Conservation (phyloP, 2,888 invertebrate species). For the Drosophila gaucha region DNA sequence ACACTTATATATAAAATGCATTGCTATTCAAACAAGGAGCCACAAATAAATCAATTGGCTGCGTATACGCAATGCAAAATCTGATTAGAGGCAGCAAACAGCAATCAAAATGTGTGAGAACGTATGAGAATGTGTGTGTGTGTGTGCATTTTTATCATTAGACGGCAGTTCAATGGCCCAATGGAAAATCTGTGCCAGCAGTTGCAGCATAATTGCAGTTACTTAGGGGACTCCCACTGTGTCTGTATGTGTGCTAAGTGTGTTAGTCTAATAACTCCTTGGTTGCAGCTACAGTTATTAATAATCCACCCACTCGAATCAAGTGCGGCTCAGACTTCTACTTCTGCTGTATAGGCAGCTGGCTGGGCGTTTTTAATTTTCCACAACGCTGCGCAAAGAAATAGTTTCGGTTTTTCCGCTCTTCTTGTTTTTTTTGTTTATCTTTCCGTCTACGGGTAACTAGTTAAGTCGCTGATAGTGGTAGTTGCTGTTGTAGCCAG, state of each 20-base stretch:
- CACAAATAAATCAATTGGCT: slow-evolving; percentile 67
- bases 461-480: slow-evolving; percentile 47
- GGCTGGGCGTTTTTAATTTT: slow-evolving; percentile 77
- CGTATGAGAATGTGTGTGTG: background rate
- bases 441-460: slow-evolving; percentile 30
- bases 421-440: slow-evolving; percentile 20
- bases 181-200: slow-evolving; percentile 33
- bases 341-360: slow-evolving; percentile 4
- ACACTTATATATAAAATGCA: slow-evolving; percentile 3
- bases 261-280: slow-evolving; percentile 67
- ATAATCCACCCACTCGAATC: slow-evolving; percentile 48
- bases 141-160: slow-evolving; percentile 49
- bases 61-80: slow-evolving; percentile 54
- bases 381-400: slow-evolving; percentile 82
- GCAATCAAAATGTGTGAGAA: slow-evolving; percentile 13
- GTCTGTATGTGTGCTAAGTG: slow-evolving; percentile 35
- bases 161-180: slow-evolving; percentile 38
- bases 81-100: slow-evolving; percentile 46
- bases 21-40: slow-evolving; percentile 19
- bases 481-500: slow-evolving; percentile 63
- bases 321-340: slow-evolving; percentile 12
- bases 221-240: background rate
- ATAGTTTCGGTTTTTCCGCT: slow-evolving; percentile 73
- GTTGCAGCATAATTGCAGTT: background rate
- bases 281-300: slow-evolving; percentile 62